These are phyloP conservation scores for Enteromius unitaeniatus DNA, from an alignment of 2,797 vertebrate genomes.

Conservation along the genomic window DNA sequence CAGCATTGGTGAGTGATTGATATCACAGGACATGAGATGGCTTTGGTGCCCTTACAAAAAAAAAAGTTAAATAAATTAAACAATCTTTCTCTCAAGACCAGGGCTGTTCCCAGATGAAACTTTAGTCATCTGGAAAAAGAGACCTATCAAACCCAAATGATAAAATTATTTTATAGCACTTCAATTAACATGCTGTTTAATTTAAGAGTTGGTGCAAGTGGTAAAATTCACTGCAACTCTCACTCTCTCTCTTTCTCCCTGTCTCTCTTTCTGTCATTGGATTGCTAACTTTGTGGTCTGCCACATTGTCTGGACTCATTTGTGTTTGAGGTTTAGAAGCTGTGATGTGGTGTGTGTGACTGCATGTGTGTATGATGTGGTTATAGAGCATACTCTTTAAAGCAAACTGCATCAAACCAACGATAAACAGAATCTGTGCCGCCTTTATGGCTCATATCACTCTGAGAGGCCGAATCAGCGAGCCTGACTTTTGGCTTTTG, in stretches of 20 bases:
- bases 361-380: slow-evolving; percentile 39
- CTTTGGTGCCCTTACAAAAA: not conserved
- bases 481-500: slow-evolving; percentile 55
- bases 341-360: slow-evolving; percentile 41
- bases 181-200: slow-evolving; percentile 22
- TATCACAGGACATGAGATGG: not conserved
- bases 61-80: slow-evolving; percentile 9
- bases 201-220: slow-evolving; percentile 25
- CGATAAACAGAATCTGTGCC: slow-evolving; percentile 48
- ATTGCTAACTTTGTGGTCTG: slow-evolving; percentile 44
- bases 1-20: slow-evolving; percentile 14
- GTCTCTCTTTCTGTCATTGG: slow-evolving; percentile 11
- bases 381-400: slow-evolving; percentile 39
- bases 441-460: slow-evolving; percentile 21
- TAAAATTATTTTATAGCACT: slow-evolving; percentile 21
- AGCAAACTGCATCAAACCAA: slow-evolving; percentile 43
- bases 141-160: not conserved
- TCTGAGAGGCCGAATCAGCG: slow-evolving; percentile 20
- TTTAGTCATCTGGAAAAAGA: slow-evolving; percentile 7
- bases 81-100: slow-evolving; percentile 13
- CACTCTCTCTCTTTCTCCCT: not conserved
- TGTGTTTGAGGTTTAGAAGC: slow-evolving; percentile 43
- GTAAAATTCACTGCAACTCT: not conserved
- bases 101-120: not conserved
- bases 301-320: slow-evolving; percentile 51